phyloP scores from a whole-genome alignment of 2,888 invertebrate species.

The Cephus rjabovi region DNA sequence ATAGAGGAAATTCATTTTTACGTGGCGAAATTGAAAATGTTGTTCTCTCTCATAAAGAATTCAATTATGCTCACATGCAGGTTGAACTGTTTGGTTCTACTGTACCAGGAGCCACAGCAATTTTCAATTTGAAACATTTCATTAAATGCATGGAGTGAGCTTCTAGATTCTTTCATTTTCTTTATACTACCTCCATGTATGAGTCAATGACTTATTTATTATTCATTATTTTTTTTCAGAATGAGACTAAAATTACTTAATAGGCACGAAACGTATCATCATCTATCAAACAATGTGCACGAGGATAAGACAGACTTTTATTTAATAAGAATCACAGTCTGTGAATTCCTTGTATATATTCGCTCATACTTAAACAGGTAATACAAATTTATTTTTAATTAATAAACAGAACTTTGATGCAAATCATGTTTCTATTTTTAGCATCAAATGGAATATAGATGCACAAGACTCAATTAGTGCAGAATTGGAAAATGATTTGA shows the following conservation, averaged over 20 bases:
- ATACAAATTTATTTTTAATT: slow-evolving; percentile 6
- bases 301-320: slow-evolving; percentile 42
- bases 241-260: slow-evolving; percentile 48
- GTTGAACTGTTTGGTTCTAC: slow-evolving; percentile 44
- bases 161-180: not conserved
- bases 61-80: slow-evolving; percentile 19
- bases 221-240: slow-evolving; percentile 29
- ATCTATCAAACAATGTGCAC: slow-evolving; percentile 7
- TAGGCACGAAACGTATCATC: slow-evolving; percentile 40
- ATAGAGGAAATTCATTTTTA: slow-evolving; percentile 36
- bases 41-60: slow-evolving; percentile 31
- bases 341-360: slow-evolving; percentile 48
- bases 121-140: slow-evolving; percentile 52
- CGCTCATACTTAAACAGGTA: slow-evolving; percentile 51
- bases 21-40: slow-evolving; percentile 47
- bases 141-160: slow-evolving; percentile 52
- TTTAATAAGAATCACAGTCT: slow-evolving; percentile 42
- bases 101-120: slow-evolving; percentile 42
- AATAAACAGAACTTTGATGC: slow-evolving; percentile 6
- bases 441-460: slow-evolving; percentile 46
- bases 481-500: slow-evolving; percentile 48
- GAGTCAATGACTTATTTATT: not conserved
- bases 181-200: not conserved
- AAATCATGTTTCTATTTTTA: slow-evolving; percentile 23
- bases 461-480: slow-evolving; percentile 37